phyloP scores from a whole-genome alignment of 2,797 vertebrate genomes.

The Melanotaenia nigrans region DNA sequence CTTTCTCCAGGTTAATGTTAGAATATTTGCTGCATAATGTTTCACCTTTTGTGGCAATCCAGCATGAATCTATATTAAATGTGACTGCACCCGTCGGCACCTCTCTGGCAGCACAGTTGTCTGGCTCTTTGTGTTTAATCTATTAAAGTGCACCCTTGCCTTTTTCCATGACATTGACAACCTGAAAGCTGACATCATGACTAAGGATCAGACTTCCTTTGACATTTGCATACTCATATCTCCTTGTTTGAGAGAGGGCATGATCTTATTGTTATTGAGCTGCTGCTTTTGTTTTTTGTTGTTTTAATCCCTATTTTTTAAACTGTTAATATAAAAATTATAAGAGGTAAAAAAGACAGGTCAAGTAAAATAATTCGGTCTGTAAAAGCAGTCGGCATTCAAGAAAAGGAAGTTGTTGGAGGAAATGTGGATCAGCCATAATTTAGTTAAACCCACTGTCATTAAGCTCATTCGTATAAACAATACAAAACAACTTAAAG shows the following conservation, averaged over 20 bases:
- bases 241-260: conserved; percentile 74
- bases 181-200: conserved; percentile 85
- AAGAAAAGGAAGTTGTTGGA: neutral
- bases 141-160: conserved; percentile 82
- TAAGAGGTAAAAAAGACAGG: conserved; percentile 10
- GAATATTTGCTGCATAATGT: conserved; percentile 36
- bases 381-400: neutral
- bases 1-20: conserved; percentile 4
- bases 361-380: neutral
- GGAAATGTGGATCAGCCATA: neutral
- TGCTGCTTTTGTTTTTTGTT: conserved; percentile 25
- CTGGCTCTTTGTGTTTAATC: conserved; percentile 81
- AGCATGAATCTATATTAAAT: conserved; percentile 74
- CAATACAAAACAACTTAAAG: neutral
- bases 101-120: conserved; percentile 74
- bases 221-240: conserved; percentile 77
- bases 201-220: conserved; percentile 81
- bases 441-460: neutral
- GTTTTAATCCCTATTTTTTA: conserved; percentile 43
- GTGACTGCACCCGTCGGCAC: conserved; percentile 81
- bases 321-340: conserved; percentile 39
- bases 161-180: conserved; percentile 80
- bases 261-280: conserved; percentile 69
- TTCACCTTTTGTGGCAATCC: conserved; percentile 53
- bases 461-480: neutral